Evolutionary conservation across 2,113 vertebrate genomes (phyloP), one percentile per base, ranked within the genome.

Genomic region (Gopherus flavomarginatus): DNA sequence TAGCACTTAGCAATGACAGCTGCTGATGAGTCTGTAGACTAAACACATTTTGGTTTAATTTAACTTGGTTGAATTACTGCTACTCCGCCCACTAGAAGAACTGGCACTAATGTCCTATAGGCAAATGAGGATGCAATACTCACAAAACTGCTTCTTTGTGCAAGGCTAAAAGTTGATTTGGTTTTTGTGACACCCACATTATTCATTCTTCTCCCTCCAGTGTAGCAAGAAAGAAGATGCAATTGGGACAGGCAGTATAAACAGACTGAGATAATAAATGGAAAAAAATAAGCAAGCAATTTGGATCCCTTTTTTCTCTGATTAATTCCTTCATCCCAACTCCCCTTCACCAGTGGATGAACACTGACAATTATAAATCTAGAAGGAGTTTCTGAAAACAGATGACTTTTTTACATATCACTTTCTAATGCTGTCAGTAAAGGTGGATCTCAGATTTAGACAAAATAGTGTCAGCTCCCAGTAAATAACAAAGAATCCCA

Each of bases 41-140:
- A 95, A 97, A 95, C 90, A 95, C 90, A 89, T 88, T 96, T 97
- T 50, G 83, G 69, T 14, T 97, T 96, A 96, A 86, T 95, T 94
- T 96, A 94, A 95, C 87, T 97, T 91, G 77, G 29, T 95, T 95
- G 92, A 94, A 65, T 89, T 96, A 92, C 83, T 96, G 90, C 93
- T 94, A 8, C 85, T 92, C 52, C 86, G 80, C 96, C 97, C 91
- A 90, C 84, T 57, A 96, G 47, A 80, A 81, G 78, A 90, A 95
- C 0, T 93, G 93, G 69, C 90, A 95, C 91, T 93, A 95, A 93
- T 83, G 75, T 80, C 96, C 92, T 82, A 90, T 59, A 86, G 95
- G 87, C 87, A 92, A 92, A 93, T 62, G 87, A 96, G 93, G 95
- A 11, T 16, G 27, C 89, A 94, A 35, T 85, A 79, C 47, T 97